Evolutionary conservation across 2,797 vertebrate species (phyloP), one percentile per base, ranked within the genome.

Genomic region (Sebastes ruberrimus): DNA sequence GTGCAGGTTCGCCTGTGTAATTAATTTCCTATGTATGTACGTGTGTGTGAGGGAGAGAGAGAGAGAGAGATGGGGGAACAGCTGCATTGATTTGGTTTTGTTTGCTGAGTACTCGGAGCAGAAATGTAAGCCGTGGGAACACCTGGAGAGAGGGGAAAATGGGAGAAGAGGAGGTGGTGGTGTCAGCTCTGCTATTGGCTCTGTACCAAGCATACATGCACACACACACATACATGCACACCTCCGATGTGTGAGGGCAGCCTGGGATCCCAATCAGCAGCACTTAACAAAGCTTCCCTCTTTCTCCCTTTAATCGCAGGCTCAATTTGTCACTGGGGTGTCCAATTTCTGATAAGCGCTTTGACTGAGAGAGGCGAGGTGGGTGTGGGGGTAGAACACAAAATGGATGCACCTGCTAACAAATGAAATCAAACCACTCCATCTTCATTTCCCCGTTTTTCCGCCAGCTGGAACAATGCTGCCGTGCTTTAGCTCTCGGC

Each of bases 331-430:
- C 95, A 94, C 94, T 87, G 73, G 91, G 94, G 95, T 94, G 93
- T 95, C 94, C 94, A 94, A 94, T 96, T 96, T 95, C 88, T 91
- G 93, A 93, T 94, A 94, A 95, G 94, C 89, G 87, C 90, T 93
- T 92, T 92, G 91, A 92, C 89, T 86, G 85, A 88, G 87, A 75
- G 84, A 87, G 85, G 83, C 78, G 76, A 93, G 82, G 88, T 83
- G 88, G 88, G 84, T 88, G 86, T 85, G 5, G 38, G 88, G 88
- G 85, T 82, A 73, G 83, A 85, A 88, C 91, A 88, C 93, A 95
- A 95, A 96, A 96, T 95, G 94, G 94, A 95, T 94, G 94, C 95
- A 96, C 95, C 95, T 96, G 95, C 93, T 95, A 93, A 93, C 93
- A 94, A 95, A 95, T 95, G 91, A 95, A 96, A 95, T 95, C 93